phyloP scores from a whole-genome alignment of 2,888 invertebrate genomes.

The Apamea crenata region DNA sequence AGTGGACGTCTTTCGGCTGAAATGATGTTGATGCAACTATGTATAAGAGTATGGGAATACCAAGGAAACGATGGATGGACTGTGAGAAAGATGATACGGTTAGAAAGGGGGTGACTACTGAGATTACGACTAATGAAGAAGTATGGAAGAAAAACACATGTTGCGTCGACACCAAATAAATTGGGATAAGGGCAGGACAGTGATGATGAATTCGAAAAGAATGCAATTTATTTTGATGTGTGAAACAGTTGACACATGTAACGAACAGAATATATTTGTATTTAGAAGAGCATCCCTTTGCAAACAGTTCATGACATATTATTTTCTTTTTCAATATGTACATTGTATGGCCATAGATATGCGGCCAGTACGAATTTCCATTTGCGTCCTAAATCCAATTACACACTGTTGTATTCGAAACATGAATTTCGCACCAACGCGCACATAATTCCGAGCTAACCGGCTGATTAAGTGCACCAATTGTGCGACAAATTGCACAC shows the following conservation, averaged over 20 bases:
- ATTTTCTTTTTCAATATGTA: too few species aligned
- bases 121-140: neutral
- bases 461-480: slow-evolving; percentile 76
- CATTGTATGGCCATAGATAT: neutral
- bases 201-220: neutral
- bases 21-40: neutral
- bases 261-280: too few species aligned
- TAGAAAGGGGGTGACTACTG: neutral
- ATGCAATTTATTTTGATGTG: too few species aligned
- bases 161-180: neutral
- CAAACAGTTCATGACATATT: too few species aligned
- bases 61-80: neutral
- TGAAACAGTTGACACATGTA: too few species aligned
- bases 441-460: slow-evolving; percentile 67
- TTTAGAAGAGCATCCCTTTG: too few species aligned
- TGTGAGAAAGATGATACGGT: neutral
- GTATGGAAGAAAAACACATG: neutral
- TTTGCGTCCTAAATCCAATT: slow-evolving; percentile 45
- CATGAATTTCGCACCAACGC: slow-evolving; percentile 48
- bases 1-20: neutral
- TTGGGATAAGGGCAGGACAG: neutral
- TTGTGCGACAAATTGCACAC: slow-evolving; percentile 79
- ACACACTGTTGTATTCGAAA: slow-evolving; percentile 39
- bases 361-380: slow-evolving; percentile 24
- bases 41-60: neutral